phyloP scores from a whole-genome alignment of 2,888 invertebrate genomes.

The Calliopum simillimum region DNA sequence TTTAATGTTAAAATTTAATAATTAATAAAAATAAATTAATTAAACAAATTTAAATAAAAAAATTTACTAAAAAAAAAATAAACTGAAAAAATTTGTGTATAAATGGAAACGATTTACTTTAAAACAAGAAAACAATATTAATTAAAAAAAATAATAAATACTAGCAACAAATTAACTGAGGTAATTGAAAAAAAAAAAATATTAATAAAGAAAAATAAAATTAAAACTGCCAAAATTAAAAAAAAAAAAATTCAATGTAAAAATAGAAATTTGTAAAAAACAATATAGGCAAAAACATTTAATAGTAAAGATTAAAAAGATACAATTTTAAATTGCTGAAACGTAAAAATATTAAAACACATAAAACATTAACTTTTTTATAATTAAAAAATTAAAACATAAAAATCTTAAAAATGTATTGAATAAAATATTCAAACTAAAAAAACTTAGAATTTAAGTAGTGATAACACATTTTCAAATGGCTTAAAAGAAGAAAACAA shows the following conservation, averaged over 20 bases:
- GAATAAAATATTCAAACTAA: no score
- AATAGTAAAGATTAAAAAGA: neutral
- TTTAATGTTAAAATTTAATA: conserved; percentile 13
- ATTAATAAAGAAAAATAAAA: conserved; percentile 45
- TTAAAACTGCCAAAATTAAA: conserved; percentile 26
- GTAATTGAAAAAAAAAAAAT: conserved; percentile 43
- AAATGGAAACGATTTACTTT: conserved; percentile 66
- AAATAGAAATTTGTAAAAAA: neutral
- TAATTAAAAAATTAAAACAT: neutral
- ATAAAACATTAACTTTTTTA: conserved; percentile 12
- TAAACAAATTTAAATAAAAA: neutral
- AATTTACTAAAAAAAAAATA: conserved; percentile 6
- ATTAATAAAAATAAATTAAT: conserved; percentile 5
- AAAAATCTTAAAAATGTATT: conserved; percentile 3
- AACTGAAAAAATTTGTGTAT: conserved; percentile 55
- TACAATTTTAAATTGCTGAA: conserved; percentile 2
- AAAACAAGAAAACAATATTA: conserved; percentile 53
- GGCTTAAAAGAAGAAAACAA: neutral
- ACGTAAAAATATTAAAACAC: neutral
- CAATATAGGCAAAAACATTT: neutral
- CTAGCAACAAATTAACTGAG: conserved; percentile 36
- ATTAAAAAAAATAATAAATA: conserved; percentile 34
- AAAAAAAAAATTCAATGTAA: conserved; percentile 1
- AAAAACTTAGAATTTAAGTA: conserved; percentile 27
- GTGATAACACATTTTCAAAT: conserved; percentile 13